Base-by-base conservation (phyloP, 2,797 vertebrate genomes). In the Anolis apletophallus region DNA sequence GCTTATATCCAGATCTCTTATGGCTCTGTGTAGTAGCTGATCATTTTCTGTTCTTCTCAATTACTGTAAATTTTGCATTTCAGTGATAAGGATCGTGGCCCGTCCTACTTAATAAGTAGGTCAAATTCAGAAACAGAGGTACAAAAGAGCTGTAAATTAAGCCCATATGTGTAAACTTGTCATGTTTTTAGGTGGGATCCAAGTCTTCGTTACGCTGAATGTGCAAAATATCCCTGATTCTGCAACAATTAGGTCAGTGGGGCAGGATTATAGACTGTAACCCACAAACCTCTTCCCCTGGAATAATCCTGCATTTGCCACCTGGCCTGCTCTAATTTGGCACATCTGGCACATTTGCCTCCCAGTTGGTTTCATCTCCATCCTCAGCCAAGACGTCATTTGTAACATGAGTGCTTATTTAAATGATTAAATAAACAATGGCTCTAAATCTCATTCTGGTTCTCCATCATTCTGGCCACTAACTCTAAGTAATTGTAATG, bases 51-150 rank as follows among this genome's bases (percentile, higher is more conserved):
- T 92, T 86, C 84, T 91, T 85, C 81, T 94, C 91, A 91, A 88
- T 77, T 91, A 87, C 69, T 89, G 59, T 85, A 88, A 84, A 88
- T 85, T 89, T 87, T 88, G 91, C 86, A 93, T 94, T 94, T 92
- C 92, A 92, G 83, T 75, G 57, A 82, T 88, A 93, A 93, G 86
- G 92, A 91, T 76, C 91, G 91, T 87, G 87, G 72, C 83, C 81
- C 55, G 88, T 90, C 87, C 1, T 84, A 75, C 77, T 83, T 87
- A 90, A 83, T 54, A 89, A 93, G 90, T 90, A 89, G 86, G 90
- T 71, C 71, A 80, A 46, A 84, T 91, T 93, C 83, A 93, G 87
- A 86, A 90, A 72, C 54, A 32, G 84, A 87, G 91, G 55, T 85
- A 74, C 76, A 89, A 84, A 84, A 84, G 87, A 71, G 69, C 26